Evolutionary conservation across 2,888 invertebrate species (phyloP).

Genomic region (Oligia fasciuncula): DNA sequence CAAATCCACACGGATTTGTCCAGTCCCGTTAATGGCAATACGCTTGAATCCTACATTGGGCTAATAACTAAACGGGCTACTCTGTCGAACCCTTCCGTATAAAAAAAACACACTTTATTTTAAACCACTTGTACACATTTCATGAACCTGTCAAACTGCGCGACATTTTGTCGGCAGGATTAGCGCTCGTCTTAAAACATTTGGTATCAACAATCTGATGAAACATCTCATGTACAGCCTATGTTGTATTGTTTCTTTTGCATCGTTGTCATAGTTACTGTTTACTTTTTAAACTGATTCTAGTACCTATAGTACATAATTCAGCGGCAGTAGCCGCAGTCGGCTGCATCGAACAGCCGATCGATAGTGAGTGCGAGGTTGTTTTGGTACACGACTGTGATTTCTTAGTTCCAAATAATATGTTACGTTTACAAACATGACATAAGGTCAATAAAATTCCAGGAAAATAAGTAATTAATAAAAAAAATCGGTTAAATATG

Average conservation of each 20-base stretch:
- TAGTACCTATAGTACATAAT: neutral
- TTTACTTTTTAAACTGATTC: neutral
- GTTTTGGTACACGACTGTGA: neutral
- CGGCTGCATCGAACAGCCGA: neutral
- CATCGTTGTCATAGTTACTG: constrained; percentile 21
- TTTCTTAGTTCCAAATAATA: constrained; percentile 3
- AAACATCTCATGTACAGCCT: neutral
- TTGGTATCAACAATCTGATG: neutral
- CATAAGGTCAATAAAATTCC: neutral
- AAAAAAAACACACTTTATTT: too few species aligned
- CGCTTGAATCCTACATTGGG: neutral
- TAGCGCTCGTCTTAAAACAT: too few species aligned
- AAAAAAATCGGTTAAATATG: neutral
- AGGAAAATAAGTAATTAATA: neutral
- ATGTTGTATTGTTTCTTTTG: neutral
- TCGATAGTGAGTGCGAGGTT: constrained; percentile 3
- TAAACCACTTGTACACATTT: too few species aligned
- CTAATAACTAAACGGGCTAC: neutral
- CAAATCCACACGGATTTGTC: neutral
- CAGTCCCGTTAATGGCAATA: neutral
- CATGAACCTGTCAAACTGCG: too few species aligned
- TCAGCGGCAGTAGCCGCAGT: neutral
- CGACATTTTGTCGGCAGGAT: too few species aligned
- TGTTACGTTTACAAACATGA: neutral
- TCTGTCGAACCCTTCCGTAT: too few species aligned